These are phyloP conservation scores for Cinara cedri DNA, from an alignment of 2,888 invertebrate species.

Conservation along the genomic window DNA sequence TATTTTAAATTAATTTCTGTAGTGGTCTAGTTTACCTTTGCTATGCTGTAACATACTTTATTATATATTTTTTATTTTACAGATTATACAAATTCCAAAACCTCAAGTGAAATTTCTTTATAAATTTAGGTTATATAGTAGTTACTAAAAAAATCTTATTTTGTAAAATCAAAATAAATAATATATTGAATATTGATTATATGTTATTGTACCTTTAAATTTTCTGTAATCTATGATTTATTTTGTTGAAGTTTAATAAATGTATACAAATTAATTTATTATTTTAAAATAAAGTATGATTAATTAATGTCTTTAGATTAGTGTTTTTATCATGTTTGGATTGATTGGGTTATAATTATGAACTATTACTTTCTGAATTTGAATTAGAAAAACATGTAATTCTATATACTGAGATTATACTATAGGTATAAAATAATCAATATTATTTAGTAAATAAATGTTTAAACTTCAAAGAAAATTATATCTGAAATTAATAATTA, in stretches of 20 bases:
- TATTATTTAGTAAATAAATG: constrained; percentile 20
- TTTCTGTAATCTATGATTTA: constrained; percentile 22
- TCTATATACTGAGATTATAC: background rate
- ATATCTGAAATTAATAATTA: no score
- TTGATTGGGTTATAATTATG: background rate
- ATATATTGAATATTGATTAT: background rate
- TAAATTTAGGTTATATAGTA: constrained; percentile 28
- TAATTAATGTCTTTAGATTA: background rate
- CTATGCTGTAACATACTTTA: background rate
- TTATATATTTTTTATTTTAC: constrained; percentile 33
- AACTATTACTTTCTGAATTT: background rate
- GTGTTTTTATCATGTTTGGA: background rate
- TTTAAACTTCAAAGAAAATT: no score
- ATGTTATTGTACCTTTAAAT: constrained; percentile 10
- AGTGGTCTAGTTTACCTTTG: background rate
- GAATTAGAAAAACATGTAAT: background rate
- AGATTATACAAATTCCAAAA: constrained; percentile 42
- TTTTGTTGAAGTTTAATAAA: constrained; percentile 24
- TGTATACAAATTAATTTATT: background rate
- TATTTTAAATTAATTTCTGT: no score
- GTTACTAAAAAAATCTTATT: constrained; percentile 33
- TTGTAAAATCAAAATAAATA: constrained; percentile 28
- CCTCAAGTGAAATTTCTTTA: constrained; percentile 27
- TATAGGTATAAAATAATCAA: no score
- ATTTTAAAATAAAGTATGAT: background rate